Evolutionary conservation across 1,140 invertebrate species (phyloP).

Genomic region (Lithobius niger): DNA sequence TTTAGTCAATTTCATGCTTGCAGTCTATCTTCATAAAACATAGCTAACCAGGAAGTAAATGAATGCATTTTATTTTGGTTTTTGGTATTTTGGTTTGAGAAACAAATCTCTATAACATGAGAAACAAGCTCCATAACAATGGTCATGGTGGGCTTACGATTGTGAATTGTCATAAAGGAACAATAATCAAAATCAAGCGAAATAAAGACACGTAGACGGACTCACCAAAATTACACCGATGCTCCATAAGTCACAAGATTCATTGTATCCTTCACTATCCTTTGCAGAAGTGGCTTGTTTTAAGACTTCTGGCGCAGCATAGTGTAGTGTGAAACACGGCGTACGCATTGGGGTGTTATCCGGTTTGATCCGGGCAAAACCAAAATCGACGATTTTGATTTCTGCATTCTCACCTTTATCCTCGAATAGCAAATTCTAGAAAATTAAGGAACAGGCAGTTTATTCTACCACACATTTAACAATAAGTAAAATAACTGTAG

Average conservation of each 20-base stretch:
- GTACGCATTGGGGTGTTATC: slow-evolving; percentile 49
- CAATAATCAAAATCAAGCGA: background rate
- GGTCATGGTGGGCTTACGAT: too few relatives aligned
- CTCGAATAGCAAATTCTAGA: slow-evolving; percentile 58
- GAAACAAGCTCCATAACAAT: too few relatives aligned
- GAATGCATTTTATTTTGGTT: too few relatives aligned
- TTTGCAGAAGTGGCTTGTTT: slow-evolving; percentile 32
- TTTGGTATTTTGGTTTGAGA: too few relatives aligned
- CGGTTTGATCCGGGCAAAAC: slow-evolving; percentile 61
- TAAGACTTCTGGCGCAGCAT: slow-evolving; percentile 83
- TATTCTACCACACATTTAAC: too few relatives aligned
- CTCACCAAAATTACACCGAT: slow-evolving; percentile 68
- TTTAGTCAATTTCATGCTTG: too few relatives aligned
- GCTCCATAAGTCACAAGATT: slow-evolving; percentile 86
- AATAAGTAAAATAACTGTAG: slow-evolving; percentile 15
- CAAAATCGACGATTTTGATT: slow-evolving; percentile 79
- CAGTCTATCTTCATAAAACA: too few relatives aligned
- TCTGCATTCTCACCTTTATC: slow-evolving; percentile 44
- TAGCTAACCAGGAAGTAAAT: too few relatives aligned
- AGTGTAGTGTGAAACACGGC: slow-evolving; percentile 76
- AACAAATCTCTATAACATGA: too few relatives aligned
- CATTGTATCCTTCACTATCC: slow-evolving; percentile 49
- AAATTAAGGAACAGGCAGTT: slow-evolving; percentile 21
- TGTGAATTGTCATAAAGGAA: background rate
- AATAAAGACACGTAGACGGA: slow-evolving; percentile 12